Conservation (phyloP, 2,797 vertebrate genomes). For the Anableps anableps region DNA sequence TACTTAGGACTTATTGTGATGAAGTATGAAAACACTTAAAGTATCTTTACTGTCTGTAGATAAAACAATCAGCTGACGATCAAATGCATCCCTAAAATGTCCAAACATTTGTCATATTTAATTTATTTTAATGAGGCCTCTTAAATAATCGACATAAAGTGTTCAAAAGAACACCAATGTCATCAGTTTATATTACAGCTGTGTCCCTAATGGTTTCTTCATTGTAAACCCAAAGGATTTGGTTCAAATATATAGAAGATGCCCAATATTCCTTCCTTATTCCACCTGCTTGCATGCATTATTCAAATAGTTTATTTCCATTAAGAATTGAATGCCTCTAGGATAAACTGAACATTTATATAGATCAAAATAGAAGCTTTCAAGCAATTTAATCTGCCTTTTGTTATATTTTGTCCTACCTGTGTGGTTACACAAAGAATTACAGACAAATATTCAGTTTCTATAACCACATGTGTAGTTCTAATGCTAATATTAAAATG, state of each 20-base stretch:
- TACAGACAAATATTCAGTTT: background rate
- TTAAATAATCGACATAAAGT: background rate
- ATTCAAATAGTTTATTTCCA: background rate
- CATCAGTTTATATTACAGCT: too few species aligned
- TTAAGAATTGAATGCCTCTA: background rate
- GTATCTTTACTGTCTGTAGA: background rate
- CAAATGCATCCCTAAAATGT: background rate
- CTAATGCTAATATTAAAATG: background rate
- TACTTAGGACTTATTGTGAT: background rate
- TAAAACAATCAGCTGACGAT: background rate
- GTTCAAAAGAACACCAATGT: background rate
- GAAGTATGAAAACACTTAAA: background rate
- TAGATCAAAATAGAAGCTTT: background rate
- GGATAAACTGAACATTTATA: background rate
- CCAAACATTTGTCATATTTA: background rate
- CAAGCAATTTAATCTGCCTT: background rate
- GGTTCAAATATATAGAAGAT: background rate
- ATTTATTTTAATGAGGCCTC: background rate
- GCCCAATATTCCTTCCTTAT: background rate
- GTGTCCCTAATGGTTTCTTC: too few species aligned
- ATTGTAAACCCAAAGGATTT: background rate
- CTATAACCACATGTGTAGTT: background rate
- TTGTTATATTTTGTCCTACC: background rate
- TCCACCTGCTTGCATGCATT: background rate
- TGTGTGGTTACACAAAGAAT: background rate